These are phyloP conservation scores for Corythaeola cristata DNA, from an alignment of 2,113 vertebrate genomes.

Conservation along the genomic window DNA sequence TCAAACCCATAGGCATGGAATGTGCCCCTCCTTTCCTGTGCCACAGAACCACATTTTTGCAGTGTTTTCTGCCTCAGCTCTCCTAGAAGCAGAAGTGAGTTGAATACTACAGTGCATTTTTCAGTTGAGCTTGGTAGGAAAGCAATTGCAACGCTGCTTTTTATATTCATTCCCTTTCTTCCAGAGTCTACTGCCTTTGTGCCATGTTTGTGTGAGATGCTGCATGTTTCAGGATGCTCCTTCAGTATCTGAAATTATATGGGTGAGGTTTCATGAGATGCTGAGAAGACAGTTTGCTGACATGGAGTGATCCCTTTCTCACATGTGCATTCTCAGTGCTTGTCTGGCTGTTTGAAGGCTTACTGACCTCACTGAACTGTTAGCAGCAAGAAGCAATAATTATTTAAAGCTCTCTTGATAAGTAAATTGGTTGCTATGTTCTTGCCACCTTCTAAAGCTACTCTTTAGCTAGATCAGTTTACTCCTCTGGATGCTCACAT, in stretches of 20 bases:
- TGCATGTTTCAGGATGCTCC: not conserved
- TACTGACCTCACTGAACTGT: not conserved
- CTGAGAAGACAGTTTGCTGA: not conserved
- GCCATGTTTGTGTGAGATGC: not conserved
- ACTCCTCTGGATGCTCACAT: not conserved
- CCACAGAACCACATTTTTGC: constrained; percentile 18
- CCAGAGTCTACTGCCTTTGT: not conserved
- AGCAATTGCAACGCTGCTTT: not conserved
- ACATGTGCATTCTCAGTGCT: not conserved
- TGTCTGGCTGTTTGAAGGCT: not conserved
- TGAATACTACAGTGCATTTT: not conserved
- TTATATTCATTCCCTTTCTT: not conserved
- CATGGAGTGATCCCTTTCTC: not conserved
- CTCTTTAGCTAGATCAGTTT: not conserved
- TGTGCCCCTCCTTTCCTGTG: constrained; percentile 52
- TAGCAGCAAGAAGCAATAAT: not conserved
- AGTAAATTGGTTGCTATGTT: not conserved
- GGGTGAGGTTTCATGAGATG: not conserved
- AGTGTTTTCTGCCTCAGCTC: not conserved
- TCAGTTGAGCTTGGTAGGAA: not conserved
- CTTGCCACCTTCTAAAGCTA: not conserved
- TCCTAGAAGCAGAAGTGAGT: not conserved
- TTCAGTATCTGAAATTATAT: not conserved
- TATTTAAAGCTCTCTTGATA: not conserved
- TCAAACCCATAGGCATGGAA: constrained; percentile 14